These are phyloP conservation scores for Lomographa bimaculata DNA, from an alignment of 2,888 invertebrate species.

Conservation along the genomic window DNA sequence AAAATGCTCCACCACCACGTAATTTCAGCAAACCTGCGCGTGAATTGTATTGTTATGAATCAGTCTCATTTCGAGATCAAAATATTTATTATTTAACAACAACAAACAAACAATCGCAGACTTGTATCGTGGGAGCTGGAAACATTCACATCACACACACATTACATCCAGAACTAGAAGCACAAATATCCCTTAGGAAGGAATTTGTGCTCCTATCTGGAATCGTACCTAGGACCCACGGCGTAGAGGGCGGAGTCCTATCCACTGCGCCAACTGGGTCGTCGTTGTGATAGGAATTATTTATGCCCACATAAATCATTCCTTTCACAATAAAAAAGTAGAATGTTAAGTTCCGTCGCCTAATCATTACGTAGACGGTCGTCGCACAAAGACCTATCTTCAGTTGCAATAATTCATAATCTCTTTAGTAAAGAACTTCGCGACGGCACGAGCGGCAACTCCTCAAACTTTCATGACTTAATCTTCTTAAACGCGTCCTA, in stretches of 20 bases:
- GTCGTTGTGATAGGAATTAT: no score
- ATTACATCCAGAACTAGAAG: no score
- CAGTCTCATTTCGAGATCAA: slow-evolving; percentile 5
- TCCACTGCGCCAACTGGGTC: no score
- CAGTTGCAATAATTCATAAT: slow-evolving; percentile 52
- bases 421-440: slow-evolving; percentile 44
- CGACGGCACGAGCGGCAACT: slow-evolving; percentile 40
- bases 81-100: no score
- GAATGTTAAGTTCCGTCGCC: slow-evolving; percentile 32
- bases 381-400: slow-evolving; percentile 36
- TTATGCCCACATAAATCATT: slow-evolving; percentile 15
- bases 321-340: slow-evolving; percentile 19
- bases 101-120: no score
- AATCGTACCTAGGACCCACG: no score
- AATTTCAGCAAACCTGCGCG: slow-evolving; percentile 9
- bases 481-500: slow-evolving; percentile 51
- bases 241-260: no score
- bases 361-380: slow-evolving; percentile 38
- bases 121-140: no score
- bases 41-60: slow-evolving; percentile 14
- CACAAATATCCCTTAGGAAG: no score
- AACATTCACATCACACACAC: no score
- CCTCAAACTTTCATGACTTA: slow-evolving; percentile 52
- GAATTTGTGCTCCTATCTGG: no score
- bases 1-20: slow-evolving; percentile 1